Conservation (phyloP, 1,140 invertebrate species). For the Mizuhopecten yessoensis region DNA sequence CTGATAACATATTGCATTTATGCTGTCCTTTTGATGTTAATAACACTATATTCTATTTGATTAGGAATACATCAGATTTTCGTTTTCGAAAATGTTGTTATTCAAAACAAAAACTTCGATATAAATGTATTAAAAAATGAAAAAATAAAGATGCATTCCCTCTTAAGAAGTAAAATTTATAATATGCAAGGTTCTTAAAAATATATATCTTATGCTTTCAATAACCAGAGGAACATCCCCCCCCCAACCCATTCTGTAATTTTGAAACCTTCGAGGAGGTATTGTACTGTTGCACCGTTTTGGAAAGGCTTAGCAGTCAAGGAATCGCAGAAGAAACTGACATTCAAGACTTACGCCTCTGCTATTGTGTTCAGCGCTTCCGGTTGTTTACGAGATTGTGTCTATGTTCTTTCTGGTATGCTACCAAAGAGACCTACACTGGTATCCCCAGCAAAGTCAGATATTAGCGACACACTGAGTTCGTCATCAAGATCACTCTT, state of each 20-base stretch:
- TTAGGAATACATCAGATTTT: too few relatives aligned
- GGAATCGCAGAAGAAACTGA: constrained; percentile 15
- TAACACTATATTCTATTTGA: too few relatives aligned
- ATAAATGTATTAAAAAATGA: too few relatives aligned
- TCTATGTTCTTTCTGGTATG: background rate
- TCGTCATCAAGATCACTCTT: background rate
- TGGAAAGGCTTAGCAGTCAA: constrained; percentile 30
- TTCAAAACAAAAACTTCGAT: too few relatives aligned
- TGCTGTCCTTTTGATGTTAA: too few relatives aligned
- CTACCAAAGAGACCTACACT: background rate
- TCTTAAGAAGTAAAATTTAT: too few relatives aligned
- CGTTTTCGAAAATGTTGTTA: too few relatives aligned
- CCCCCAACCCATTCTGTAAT: background rate
- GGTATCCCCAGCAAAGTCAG: background rate
- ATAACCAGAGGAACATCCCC: too few relatives aligned
- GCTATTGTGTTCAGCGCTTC: background rate
- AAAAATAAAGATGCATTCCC: too few relatives aligned
- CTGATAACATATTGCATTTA: too few relatives aligned
- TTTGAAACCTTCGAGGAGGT: background rate
- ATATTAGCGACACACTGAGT: background rate
- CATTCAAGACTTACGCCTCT: background rate
- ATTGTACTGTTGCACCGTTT: constrained; percentile 6
- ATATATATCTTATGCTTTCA: too few relatives aligned
- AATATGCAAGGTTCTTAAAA: too few relatives aligned
- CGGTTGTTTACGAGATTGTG: background rate